These are phyloP conservation scores for Cerceris rybyensis DNA, from an alignment of 2,888 invertebrate genomes.

Conservation along the genomic window DNA sequence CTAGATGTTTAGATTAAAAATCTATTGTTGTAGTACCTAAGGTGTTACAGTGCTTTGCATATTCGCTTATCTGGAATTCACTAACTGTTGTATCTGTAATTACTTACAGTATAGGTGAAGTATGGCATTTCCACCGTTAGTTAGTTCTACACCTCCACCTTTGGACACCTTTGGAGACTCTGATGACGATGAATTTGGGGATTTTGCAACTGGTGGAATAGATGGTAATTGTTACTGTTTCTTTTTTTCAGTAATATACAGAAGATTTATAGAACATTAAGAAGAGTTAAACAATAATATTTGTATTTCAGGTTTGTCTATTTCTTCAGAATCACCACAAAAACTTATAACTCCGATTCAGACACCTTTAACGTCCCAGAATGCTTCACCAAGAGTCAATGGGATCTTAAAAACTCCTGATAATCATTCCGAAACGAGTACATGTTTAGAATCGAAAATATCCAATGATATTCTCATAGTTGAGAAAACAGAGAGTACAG, in stretches of 20 bases:
- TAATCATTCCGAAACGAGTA: constrained; percentile 18
- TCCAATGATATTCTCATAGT: constrained; percentile 73
- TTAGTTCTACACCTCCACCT: constrained; percentile 87
- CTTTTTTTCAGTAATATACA: background rate
- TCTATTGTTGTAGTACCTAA: no score
- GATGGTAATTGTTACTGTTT: constrained; percentile 71
- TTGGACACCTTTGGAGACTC: constrained; percentile 83
- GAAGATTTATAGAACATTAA: background rate
- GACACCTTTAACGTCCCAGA: constrained; percentile 71
- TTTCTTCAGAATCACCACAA: constrained; percentile 78
- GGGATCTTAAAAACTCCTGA: constrained; percentile 63
- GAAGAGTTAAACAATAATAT: background rate
- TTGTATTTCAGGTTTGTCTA: constrained; percentile 72
- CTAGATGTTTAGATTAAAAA: background rate
- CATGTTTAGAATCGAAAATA: constrained; percentile 30
- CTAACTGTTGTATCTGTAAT: background rate
- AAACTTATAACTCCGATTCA: constrained; percentile 73
- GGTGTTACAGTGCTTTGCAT: no score
- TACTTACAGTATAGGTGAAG: constrained; percentile 24
- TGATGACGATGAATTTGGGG: constrained; percentile 84
- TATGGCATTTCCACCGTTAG: constrained; percentile 87
- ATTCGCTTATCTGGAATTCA: background rate
- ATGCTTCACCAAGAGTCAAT: constrained; percentile 75
- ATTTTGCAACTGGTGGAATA: constrained; percentile 78
- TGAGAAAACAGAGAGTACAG: constrained; percentile 72